phyloP scores from a whole-genome alignment of 2,113 vertebrate genomes.

The Sturnira hondurensis region DNA sequence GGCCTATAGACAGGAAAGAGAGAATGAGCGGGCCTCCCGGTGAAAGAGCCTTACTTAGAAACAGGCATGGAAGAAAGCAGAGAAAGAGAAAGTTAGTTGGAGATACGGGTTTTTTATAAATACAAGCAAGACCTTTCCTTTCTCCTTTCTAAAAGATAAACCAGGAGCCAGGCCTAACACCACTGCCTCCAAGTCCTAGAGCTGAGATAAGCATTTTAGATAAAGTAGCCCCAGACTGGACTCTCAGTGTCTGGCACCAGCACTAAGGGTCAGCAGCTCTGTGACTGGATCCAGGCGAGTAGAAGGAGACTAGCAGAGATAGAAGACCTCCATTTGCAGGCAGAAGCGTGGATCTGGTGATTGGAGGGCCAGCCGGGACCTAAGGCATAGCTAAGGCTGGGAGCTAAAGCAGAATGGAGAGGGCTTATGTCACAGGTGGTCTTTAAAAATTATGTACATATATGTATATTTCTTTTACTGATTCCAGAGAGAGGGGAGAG shows the following conservation, averaged over 20 bases:
- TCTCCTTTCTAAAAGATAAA: neutral
- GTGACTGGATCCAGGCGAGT: neutral
- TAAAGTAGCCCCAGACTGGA: neutral
- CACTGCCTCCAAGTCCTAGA: neutral
- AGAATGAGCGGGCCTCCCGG: neutral
- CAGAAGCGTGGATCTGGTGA: neutral
- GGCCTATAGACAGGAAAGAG: neutral
- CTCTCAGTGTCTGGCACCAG: neutral
- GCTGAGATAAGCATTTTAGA: neutral
- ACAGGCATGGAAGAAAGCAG: neutral
- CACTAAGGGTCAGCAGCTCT: neutral
- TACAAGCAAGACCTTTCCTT: neutral
- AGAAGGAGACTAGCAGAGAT: fast-evolving
- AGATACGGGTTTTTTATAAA: neutral
- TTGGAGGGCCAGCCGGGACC: fast-evolving
- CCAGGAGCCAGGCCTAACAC: neutral
- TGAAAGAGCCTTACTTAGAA: neutral
- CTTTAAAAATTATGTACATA: neutral
- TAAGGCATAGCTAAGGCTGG: fast-evolving
- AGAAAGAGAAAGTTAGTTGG: neutral
- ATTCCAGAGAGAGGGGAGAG: too few relatives aligned
- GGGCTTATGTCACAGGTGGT: neutral
- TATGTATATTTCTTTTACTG: too few relatives aligned
- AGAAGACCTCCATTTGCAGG: neutral
- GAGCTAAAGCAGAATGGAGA: neutral